These are phyloP conservation scores for Drosophila koepferae DNA, from an alignment of 2,888 invertebrate species.

Conservation along the genomic window DNA sequence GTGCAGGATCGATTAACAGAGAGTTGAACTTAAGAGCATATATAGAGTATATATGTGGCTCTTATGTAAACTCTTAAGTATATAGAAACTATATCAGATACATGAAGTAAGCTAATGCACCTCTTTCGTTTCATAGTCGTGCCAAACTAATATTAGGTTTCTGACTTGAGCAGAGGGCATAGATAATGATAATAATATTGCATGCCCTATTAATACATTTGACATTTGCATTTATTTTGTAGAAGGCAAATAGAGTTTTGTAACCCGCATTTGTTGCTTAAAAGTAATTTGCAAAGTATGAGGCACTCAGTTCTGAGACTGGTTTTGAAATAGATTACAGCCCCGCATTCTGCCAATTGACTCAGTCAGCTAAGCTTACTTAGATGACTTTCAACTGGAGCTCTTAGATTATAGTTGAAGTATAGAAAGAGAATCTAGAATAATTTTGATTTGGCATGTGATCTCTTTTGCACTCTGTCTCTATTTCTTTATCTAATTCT, in stretches of 20 bases:
- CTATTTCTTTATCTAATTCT: not conserved
- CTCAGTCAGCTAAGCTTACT: not conserved
- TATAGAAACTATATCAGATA: not conserved
- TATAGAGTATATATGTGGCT: not conserved
- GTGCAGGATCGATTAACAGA: not conserved
- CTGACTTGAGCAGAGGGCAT: not conserved
- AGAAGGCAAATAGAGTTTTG: not conserved
- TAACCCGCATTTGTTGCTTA: not conserved
- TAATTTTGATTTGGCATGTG: too few relatives aligned
- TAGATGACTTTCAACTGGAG: not conserved
- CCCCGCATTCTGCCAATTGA: not conserved
- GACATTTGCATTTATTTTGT: not conserved
- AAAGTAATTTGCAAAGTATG: too few relatives aligned
- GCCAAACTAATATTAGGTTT: not conserved
- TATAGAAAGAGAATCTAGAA: not conserved
- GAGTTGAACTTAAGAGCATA: not conserved
- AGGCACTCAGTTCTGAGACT: not conserved
- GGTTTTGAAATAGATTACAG: not conserved
- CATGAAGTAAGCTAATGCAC: not conserved
- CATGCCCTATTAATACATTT: not conserved
- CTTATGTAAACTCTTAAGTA: too few relatives aligned
- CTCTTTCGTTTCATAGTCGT: too few relatives aligned
- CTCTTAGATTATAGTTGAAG: not conserved
- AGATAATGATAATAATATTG: not conserved
- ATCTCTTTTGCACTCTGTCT: not conserved